Percentiles rank a stretch among this genome's conserved stretches.
Evolutionary conservation across 2,113 vertebrate species (phyloP).

Genomic region (Etheostoma cragini): DNA sequence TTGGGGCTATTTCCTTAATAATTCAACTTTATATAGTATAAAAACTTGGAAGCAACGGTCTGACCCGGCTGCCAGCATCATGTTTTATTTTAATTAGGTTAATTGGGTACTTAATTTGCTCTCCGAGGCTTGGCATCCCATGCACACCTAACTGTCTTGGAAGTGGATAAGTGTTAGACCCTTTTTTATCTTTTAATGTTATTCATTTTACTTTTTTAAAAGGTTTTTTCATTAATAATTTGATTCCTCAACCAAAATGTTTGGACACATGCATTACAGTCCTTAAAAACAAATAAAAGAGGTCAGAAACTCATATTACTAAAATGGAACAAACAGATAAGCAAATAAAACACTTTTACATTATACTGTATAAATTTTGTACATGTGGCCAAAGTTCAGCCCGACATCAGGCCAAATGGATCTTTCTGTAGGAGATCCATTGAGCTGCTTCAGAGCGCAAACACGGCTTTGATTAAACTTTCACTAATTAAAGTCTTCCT

Average conservation of each 20-base stretch:
- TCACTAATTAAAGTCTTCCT: constrained; percentile 94
- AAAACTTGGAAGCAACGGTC: constrained; percentile 52
- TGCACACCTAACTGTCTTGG: constrained; percentile 24
- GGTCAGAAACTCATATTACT: background rate
- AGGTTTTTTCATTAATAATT: constrained; percentile 8
- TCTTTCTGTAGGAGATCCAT: constrained; percentile 69
- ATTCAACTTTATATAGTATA: constrained; percentile 62
- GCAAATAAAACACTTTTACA: background rate
- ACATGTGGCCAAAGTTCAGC: constrained; percentile 29
- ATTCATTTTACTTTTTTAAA: constrained; percentile 38
- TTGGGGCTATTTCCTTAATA: constrained; percentile 42
- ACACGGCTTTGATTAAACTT: constrained; percentile 92
- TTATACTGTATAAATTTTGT: constrained; percentile 14
- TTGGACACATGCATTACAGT: background rate
- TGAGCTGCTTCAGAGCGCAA: constrained; percentile 77
- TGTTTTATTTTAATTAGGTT: constrained; percentile 69
- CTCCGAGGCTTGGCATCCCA: constrained; percentile 44
- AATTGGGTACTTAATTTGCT: constrained; percentile 65
- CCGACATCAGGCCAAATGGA: constrained; percentile 52
- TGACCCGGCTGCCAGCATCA: constrained; percentile 48
- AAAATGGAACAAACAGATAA: constrained; percentile 1
- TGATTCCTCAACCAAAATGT: constrained; percentile 29
- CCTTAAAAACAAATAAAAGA: background rate
- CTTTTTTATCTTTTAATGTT: constrained; percentile 48
- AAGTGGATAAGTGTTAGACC: constrained; percentile 34